phyloP scores from a whole-genome alignment of 2,797 vertebrate genomes.

The Manis javanica region DNA sequence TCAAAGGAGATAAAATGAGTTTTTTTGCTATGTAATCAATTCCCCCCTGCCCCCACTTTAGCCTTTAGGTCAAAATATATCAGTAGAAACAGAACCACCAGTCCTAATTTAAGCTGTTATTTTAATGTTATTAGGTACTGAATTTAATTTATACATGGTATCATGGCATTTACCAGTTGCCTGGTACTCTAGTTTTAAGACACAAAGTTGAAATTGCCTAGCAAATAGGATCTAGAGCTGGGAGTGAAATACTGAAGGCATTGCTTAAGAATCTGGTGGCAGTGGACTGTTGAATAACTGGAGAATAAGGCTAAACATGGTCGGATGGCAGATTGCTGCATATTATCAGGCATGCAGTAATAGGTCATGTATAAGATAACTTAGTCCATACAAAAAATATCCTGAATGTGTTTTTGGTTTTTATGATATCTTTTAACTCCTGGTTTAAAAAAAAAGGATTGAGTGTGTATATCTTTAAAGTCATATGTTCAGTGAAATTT shows the following conservation, averaged over 20 bases:
- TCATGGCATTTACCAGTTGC: neutral
- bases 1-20: neutral
- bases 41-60: neutral
- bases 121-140: constrained; percentile 24
- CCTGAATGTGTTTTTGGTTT: neutral
- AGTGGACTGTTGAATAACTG: neutral
- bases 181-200: neutral
- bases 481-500: constrained; percentile 18
- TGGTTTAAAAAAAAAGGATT: neutral
- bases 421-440: neutral
- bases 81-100: neutral
- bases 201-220: neutral
- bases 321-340: too few relatives aligned
- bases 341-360: neutral
- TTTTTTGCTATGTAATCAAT: neutral
- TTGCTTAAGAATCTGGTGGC: neutral
- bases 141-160: neutral
- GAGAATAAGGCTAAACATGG: neutral
- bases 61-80: neutral
- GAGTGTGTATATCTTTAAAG: neutral
- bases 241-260: neutral
- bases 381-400: neutral
- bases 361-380: neutral
- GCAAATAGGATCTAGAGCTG: neutral
- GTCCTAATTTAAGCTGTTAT: neutral